Conservation (phyloP, 2,888 invertebrate genomes). For the Brenthis hecate region DNA sequence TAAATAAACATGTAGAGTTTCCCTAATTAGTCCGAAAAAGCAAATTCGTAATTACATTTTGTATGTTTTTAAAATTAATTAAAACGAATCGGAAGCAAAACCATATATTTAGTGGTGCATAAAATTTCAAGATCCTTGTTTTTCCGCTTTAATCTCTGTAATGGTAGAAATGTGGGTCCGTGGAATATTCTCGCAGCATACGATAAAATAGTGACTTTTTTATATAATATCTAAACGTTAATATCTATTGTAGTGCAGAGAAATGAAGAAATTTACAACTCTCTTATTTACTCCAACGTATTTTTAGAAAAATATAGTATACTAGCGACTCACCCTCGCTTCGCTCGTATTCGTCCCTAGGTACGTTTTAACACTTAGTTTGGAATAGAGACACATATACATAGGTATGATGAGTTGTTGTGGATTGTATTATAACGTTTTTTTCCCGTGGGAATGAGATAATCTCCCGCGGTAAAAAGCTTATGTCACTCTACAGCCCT, state of each 20-base stretch:
- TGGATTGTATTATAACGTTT: too few species aligned
- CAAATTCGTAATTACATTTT: not conserved
- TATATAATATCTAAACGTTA: not conserved
- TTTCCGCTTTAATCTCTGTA: slow-evolving; percentile 73
- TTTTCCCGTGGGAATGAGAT: too few species aligned
- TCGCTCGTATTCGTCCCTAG: too few species aligned
- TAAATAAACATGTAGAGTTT: not conserved
- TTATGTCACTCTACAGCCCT: too few species aligned
- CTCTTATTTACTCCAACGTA: too few species aligned
- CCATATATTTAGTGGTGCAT: slow-evolving; percentile 44
- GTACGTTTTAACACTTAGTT: too few species aligned
- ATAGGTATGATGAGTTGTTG: too few species aligned
- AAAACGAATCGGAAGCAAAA: slow-evolving; percentile 34
- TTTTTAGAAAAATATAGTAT: too few species aligned
- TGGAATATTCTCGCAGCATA: slow-evolving; percentile 43
- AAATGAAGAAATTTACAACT: too few species aligned
- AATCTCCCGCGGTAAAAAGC: too few species aligned
- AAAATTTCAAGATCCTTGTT: slow-evolving; percentile 57
- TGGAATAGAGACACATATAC: too few species aligned
- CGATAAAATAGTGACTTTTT: not conserved
- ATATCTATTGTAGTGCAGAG: not conserved
- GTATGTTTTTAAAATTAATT: slow-evolving; percentile 29
- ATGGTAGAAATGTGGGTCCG: slow-evolving; percentile 62
- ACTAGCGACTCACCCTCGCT: too few species aligned
- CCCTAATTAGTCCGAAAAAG: slow-evolving; percentile 3